phyloP scores from a whole-genome alignment of 30 jellyfish, hydroid and myxozoan genomes.

The Catostylus mosaicus region DNA sequence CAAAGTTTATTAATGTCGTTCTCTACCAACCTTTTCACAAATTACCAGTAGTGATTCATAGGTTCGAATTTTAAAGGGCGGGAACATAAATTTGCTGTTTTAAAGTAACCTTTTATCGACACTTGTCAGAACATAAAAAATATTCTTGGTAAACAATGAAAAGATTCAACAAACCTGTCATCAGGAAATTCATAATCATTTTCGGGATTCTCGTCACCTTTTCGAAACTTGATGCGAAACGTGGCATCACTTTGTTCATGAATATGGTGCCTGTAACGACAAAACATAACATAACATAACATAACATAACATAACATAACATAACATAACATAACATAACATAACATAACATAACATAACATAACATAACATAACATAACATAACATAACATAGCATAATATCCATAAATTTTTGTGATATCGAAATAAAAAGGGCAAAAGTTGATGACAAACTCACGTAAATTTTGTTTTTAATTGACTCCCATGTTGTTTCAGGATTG shows the following conservation, averaged over 20 bases:
- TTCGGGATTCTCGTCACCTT: constrained; percentile 62
- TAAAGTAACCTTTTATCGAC: no score
- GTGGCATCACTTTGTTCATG: constrained; percentile 30
- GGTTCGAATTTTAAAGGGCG: no score
- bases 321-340: not conserved
- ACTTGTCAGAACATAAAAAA: no score
- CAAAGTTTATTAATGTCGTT: no score
- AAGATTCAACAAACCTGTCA: constrained; percentile 56
- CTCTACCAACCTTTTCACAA: no score
- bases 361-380: no score
- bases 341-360: not conserved
- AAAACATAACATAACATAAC: not conserved
- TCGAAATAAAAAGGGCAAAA: no score
- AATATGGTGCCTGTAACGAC: constrained; percentile 54
- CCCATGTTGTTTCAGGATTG: constrained; percentile 22
- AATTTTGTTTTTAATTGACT: constrained; percentile 26
- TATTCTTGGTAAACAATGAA: no score
- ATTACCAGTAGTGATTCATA: no score
- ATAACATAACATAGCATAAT: not conserved
- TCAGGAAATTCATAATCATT: constrained; percentile 52
- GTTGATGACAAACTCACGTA: constrained; percentile 26
- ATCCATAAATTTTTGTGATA: not conserved
- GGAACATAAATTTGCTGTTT: no score
- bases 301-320: not conserved
- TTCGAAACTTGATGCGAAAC: constrained; percentile 70